Evolutionary conservation across 2,888 invertebrate genomes (phyloP), one percentile per base, ranked within the genome.

Genomic region (Schizotus pectinicornis): DNA sequence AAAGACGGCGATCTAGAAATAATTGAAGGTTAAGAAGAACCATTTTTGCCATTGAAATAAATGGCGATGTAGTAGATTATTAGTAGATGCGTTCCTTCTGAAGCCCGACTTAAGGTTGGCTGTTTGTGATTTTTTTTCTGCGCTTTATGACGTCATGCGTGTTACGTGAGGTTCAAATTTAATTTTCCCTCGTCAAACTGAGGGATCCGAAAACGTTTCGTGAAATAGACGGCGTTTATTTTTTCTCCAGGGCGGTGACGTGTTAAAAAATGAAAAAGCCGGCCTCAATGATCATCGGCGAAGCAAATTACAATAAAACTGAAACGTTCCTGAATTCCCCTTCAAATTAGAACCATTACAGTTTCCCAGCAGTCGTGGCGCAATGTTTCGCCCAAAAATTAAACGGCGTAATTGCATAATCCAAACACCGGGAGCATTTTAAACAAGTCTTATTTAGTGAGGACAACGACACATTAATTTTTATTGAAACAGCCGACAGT

Each of bases 381-480:
- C 38, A 45, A 51, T 41, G 47, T 52, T 38, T 36, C 41, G 52
- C 46, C n/a, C 47, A 52, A 53, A 58, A 58, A 58, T 58, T 58
- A 52, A 47, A 41, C 48, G 13, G 38, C 46, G 56, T 47, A 45
- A 57, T 57, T 51, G 42, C 42, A 37, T 46, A 52, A 47, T 57
- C 47, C 42, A 41, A 52, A 57, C 57, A 57, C 48, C 48, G 47
- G 47, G 13, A 37, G 52, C 57, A 52, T 53, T 52, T 48, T 53
- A 53, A 57, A 56, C 57, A 53, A 58, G 43, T 42, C 52, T 38
- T 48, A 43, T 52, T 52, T 42, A 47, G 57, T 42, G 48, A 35
- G 11, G 47, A 51, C 51, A 52, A 57, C 51, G 51, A 57, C 53
- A 53, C 53, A 53, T 57, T 57, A 14, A 43, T 53, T 58, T 58